These are phyloP conservation scores for Alfaro cultratus DNA, from an alignment of 2,797 vertebrate genomes.

Conservation along the genomic window DNA sequence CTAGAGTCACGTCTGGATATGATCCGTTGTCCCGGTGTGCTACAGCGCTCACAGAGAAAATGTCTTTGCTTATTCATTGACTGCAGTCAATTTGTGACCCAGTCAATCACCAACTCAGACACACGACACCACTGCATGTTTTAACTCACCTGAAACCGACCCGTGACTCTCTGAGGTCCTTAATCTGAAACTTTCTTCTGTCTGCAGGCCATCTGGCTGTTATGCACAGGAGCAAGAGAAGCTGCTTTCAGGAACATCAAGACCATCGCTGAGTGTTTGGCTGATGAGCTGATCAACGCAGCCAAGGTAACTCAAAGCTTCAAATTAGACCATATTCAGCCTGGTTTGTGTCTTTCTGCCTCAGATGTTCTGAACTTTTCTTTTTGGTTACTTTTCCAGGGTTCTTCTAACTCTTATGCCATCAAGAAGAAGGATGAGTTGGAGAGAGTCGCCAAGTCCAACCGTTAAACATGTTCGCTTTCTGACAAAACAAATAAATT, in stretches of 20 bases:
- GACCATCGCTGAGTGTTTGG: constrained; percentile 94
- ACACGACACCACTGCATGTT: constrained; percentile 45
- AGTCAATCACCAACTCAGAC: constrained; percentile 82
- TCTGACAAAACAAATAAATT: constrained; percentile 78
- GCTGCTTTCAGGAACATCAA: constrained; percentile 97
- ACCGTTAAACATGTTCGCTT: constrained; percentile 84
- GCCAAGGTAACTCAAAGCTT: constrained; percentile 83
- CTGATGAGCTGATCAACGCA: constrained; percentile 95
- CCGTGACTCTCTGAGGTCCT: accelerated
- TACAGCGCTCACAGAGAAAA: constrained; percentile 82
- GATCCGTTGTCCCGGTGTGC: constrained; percentile 70
- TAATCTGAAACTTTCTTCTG: background rate
- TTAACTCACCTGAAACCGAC: background rate
- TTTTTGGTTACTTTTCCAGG: constrained; percentile 70
- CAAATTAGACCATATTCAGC: background rate
- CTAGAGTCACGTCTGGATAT: constrained; percentile 79
- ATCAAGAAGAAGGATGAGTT: constrained; percentile 99
- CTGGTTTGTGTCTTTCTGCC: background rate
- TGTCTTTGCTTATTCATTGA: constrained; percentile 84
- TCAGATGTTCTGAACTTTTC: background rate
- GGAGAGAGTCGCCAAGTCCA: constrained; percentile 96
- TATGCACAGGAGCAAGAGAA: constrained; percentile 94
- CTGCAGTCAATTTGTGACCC: constrained; percentile 73
- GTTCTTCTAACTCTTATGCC: constrained; percentile 96
- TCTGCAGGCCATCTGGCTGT: constrained; percentile 92